Evolutionary conservation across 2,797 vertebrate genomes (phyloP).

Genomic region (Sardinella longiceps): DNA sequence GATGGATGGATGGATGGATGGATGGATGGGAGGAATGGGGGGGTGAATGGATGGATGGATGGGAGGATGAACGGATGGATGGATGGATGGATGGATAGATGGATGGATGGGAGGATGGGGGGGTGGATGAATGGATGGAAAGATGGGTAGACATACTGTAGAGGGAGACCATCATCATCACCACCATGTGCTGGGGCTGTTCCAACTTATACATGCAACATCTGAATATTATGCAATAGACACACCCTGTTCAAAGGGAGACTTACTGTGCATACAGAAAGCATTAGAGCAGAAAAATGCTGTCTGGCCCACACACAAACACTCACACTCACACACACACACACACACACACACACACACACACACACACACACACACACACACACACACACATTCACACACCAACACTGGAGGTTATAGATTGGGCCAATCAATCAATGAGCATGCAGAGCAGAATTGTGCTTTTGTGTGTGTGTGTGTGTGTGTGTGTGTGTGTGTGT

Average conservation of each 20-base stretch:
- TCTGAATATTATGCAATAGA: neutral
- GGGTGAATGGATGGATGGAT: no score
- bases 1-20: no score
- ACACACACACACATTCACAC: neutral
- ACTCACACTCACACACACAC: neutral
- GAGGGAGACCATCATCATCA: neutral
- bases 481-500: no score
- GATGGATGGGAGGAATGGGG: no score
- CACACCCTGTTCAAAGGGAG: neutral
- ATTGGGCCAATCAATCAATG: neutral
- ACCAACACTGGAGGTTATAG: neutral
- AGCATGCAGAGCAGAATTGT: neutral
- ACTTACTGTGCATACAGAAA: neutral
- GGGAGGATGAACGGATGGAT: no score
- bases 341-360: neutral
- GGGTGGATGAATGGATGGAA: no score
- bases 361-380: constrained; percentile 9
- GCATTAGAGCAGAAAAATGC: neutral
- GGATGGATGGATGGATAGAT: neutral
- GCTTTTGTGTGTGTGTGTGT: neutral
- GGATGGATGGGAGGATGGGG: no score
- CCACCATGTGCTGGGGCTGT: neutral
- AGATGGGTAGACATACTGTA: no score
- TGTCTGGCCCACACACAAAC: neutral
- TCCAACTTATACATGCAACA: neutral